Percentiles rank a stretch among this genome's conserved stretches.
phyloP scores from a whole-genome alignment of 2,113 vertebrate genomes.

The Onychostoma macrolepis region DNA sequence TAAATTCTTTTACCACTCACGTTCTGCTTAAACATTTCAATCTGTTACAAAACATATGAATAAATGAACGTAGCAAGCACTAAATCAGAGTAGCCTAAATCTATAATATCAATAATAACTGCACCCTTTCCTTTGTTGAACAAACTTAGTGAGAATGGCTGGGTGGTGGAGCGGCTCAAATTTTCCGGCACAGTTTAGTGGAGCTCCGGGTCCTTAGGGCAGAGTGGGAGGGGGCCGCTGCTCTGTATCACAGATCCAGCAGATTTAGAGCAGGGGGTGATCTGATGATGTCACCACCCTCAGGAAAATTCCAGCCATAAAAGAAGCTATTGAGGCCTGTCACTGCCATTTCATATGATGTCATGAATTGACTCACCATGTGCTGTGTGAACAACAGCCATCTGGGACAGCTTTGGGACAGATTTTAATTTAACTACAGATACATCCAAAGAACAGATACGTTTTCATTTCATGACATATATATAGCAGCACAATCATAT shows the following conservation, averaged over 20 bases:
- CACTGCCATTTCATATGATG: constrained; percentile 65
- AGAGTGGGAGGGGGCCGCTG: constrained; percentile 9
- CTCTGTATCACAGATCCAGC: not conserved
- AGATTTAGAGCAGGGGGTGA: constrained; percentile 6
- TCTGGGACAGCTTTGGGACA: not conserved
- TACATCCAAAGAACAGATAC: not conserved
- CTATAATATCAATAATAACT: not conserved
- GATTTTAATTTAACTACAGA: not conserved
- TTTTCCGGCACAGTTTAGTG: constrained; percentile 23
- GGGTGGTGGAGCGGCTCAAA: not conserved
- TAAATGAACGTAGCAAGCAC: not conserved
- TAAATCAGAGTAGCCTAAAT: not conserved
- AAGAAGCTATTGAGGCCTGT: constrained; percentile 68
- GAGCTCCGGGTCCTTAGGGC: not conserved
- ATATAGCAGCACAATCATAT: not conserved
- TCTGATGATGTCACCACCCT: constrained; percentile 73
- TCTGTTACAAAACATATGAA: not conserved
- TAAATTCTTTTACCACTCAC: not conserved
- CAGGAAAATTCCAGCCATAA: constrained; percentile 71
- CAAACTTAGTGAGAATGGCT: not conserved
- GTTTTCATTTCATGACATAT: not conserved
- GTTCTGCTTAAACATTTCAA: not conserved
- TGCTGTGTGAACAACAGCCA: not conserved
- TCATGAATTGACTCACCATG: constrained; percentile 56
- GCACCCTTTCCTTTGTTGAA: constrained; percentile 6